Percentiles rank a stretch among this genome's conserved stretches.
phyloP scores from a whole-genome alignment of 2,113 vertebrate species.

The Cebus imitator region DNA sequence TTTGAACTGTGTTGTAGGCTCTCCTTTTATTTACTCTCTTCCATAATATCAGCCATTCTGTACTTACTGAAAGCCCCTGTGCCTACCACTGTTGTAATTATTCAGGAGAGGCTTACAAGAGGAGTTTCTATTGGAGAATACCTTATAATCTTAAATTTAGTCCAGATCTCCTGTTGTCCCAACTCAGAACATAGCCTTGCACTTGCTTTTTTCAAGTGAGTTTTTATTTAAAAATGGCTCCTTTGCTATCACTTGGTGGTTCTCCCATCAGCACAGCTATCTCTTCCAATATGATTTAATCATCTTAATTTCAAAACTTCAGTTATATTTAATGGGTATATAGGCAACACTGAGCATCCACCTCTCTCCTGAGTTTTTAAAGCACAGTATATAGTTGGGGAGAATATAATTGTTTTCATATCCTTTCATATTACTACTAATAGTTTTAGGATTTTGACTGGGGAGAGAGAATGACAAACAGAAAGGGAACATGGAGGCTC shows the following conservation, averaged over 20 bases:
- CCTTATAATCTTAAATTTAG: neutral
- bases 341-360: neutral
- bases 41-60: neutral
- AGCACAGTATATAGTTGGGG: neutral
- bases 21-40: neutral
- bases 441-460: slow-evolving; percentile 27
- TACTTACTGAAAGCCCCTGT: neutral
- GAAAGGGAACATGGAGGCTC: neutral
- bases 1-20: neutral
- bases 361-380: neutral
- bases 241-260: slow-evolving; percentile 13
- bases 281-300: slow-evolving; percentile 31
- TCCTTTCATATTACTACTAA: neutral
- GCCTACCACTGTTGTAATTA: neutral
- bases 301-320: slow-evolving; percentile 25
- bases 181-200: slow-evolving; percentile 23
- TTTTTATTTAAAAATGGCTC: slow-evolving; percentile 40
- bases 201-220: neutral
- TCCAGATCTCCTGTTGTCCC: neutral
- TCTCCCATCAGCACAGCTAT: neutral
- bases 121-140: neutral
- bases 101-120: neutral
- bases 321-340: neutral
- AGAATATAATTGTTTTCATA: neutral
- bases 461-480: neutral